These are phyloP conservation scores for Habrosyne pyritoides DNA, from an alignment of 2,888 invertebrate genomes.

Conservation along the genomic window DNA sequence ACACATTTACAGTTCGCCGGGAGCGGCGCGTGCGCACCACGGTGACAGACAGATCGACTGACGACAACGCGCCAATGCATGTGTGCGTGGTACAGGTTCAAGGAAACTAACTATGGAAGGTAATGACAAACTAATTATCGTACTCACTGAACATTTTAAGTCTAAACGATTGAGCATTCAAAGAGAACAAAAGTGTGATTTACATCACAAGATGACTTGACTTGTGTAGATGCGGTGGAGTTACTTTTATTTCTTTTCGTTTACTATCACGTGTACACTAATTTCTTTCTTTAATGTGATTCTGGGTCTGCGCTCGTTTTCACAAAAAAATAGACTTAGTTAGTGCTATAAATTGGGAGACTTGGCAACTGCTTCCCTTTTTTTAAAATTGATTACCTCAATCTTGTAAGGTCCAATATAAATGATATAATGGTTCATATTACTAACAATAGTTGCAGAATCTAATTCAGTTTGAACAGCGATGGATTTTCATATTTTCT, in stretches of 20 bases:
- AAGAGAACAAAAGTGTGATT: neutral
- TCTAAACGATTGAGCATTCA: neutral
- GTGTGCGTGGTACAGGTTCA: constrained; percentile 8
- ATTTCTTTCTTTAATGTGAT: neutral
- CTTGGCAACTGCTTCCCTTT: no score
- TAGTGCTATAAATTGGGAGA: no score
- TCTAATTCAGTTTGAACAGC: no score
- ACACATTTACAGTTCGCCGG: constrained; percentile 66
- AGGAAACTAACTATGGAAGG: constrained; percentile 1
- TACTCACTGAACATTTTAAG: neutral
- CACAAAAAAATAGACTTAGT: no score
- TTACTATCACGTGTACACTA: neutral
- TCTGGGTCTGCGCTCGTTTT: no score
- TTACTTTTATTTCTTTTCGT: neutral
- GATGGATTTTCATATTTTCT: no score
- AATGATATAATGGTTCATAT: no score
- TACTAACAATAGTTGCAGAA: no score
- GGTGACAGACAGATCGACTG: constrained; percentile 69
- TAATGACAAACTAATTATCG: constrained; percentile 8
- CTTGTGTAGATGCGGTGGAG: neutral
- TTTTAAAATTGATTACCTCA: no score
- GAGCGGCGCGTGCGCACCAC: constrained; percentile 27
- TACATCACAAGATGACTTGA: neutral
- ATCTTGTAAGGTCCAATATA: no score
- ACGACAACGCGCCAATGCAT: constrained; percentile 44